Percentiles rank a stretch among this genome's conserved stretches.
These are phyloP conservation scores for Oxycera nigricornis DNA, from an alignment of 2,888 invertebrate genomes.

Conservation along the genomic window DNA sequence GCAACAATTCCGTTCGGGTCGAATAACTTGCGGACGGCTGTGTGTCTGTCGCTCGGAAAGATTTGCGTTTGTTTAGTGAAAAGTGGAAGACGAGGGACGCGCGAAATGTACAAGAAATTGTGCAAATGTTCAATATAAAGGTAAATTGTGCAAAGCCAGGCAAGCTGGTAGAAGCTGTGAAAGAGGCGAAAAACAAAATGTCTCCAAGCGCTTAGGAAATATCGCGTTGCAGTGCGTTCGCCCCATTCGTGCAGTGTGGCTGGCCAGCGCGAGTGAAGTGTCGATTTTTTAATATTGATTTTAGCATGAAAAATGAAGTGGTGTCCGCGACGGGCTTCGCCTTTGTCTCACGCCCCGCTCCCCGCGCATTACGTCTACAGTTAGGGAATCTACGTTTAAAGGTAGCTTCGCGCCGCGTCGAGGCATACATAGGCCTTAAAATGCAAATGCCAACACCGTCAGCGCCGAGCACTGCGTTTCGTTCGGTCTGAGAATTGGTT, in stretches of 20 bases:
- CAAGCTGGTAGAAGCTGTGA: not conserved
- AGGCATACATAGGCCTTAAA: too few relatives aligned
- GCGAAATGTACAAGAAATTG: slow-evolving; percentile 42
- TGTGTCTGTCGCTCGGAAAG: not conserved
- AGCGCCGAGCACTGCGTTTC: too few relatives aligned
- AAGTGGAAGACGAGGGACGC: slow-evolving; percentile 4
- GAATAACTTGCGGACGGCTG: not conserved
- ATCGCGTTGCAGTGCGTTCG: not conserved
- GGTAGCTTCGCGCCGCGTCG: not conserved
- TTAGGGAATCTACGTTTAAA: too few relatives aligned
- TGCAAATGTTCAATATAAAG: slow-evolving; percentile 44
- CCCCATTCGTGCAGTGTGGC: not conserved
- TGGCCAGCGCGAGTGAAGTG: slow-evolving; percentile 11
- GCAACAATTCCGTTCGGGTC: slow-evolving; percentile 2
- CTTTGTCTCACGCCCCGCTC: not conserved
- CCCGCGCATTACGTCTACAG: not conserved
- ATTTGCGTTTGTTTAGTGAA: not conserved
- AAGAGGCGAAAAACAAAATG: not conserved
- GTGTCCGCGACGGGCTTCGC: not conserved
- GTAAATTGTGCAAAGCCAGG: slow-evolving; percentile 35
- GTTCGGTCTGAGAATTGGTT: too few relatives aligned
- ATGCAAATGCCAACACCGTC: too few relatives aligned
- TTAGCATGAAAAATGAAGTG: slow-evolving; percentile 1
- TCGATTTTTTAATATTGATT: slow-evolving; percentile 32
- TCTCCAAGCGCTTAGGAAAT: not conserved